Evolutionary conservation across 2,113 vertebrate species (phyloP), one percentile per base, ranked within the genome.

Genomic region (Orientallactaga bullata): DNA sequence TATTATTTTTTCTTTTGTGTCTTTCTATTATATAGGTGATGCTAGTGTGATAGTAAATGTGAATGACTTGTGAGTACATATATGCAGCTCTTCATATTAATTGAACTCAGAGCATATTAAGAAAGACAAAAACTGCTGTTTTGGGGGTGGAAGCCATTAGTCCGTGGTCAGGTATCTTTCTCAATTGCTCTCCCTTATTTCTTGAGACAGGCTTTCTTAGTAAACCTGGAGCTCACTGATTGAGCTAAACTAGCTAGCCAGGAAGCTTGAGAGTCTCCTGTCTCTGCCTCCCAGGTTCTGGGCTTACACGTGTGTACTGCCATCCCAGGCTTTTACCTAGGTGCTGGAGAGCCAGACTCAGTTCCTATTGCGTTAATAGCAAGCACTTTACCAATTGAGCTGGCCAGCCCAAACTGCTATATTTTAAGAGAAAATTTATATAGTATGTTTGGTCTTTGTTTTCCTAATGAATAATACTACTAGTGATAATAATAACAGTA

Each of bases 381-480:
- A 47, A 47, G 42, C 42, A 47, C 42, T 47, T 47, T 47, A 47
- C 42, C 42, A 47, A 47, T 47, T 47, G 42, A 47, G 42, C 5
- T 47, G 42, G 5, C 42, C 42, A 47, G 42, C 42, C 42, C 42
- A 47, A 47, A 47, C 21, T 88, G 2, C 24, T 32, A 51, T 89
- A 73, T 96, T 91, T 95, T 94, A 89, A 85, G 80, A 74, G 35
- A 89, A 81, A 94, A 47, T 89, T 47, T 17, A 2, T 66, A 28
- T 71, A 85, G 60, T 2, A 21, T 81, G 51, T 93, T 91, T 81
- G n/a, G 79, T 88, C 18, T 81, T 82, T 94, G 10, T 63, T 88
- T 90, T 21, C 15, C 1, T 90, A 47, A 17, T 93, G 37, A 95
- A 47, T 78, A 15, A 58, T 93, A 76, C 32, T 84, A 58, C 78